These are phyloP conservation scores for Drosophila takahashii DNA, from an alignment of 1,140 invertebrate species.

Conservation along the genomic window DNA sequence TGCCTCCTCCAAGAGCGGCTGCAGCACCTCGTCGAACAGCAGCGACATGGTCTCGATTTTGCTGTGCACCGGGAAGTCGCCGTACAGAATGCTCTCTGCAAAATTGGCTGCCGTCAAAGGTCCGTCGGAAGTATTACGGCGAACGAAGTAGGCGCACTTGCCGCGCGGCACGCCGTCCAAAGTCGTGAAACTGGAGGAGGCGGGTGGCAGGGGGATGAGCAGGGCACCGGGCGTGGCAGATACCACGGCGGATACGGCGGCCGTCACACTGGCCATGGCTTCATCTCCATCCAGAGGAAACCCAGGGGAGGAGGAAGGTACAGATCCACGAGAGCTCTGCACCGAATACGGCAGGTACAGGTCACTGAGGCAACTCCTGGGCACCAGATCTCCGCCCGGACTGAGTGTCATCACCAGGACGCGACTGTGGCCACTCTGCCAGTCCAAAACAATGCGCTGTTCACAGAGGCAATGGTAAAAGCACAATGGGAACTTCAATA, in stretches of 20 bases:
- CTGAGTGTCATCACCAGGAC: slow-evolving; percentile 87
- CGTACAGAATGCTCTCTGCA: slow-evolving; percentile 87
- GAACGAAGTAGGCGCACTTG: slow-evolving; percentile 90
- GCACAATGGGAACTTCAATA: background rate
- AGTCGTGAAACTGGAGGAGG: slow-evolving; percentile 76
- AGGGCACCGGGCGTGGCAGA: slow-evolving; percentile 60
- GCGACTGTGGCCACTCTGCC: slow-evolving; percentile 86
- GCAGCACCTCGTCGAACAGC: slow-evolving; percentile 91
- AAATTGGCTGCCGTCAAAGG: slow-evolving; percentile 87
- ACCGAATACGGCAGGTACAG: slow-evolving; percentile 66
- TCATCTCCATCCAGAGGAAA: slow-evolving; percentile 49
- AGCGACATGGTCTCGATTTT: slow-evolving; percentile 87
- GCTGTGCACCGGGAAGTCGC: slow-evolving; percentile 90
- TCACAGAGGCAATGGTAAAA: background rate
- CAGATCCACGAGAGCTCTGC: slow-evolving; percentile 60
- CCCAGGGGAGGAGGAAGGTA: slow-evolving; percentile 85
- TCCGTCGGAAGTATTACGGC: slow-evolving; percentile 85
- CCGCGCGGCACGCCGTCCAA: slow-evolving; percentile 84
- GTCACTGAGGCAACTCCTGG: slow-evolving; percentile 67
- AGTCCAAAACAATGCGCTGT: slow-evolving; percentile 85
- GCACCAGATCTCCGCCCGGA: slow-evolving; percentile 84
- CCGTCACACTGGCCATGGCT: slow-evolving; percentile 39
- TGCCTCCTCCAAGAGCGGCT: slow-evolving; percentile 88
- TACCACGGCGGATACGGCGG: slow-evolving; percentile 52
- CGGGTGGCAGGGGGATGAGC: slow-evolving; percentile 65